Evolutionary conservation across 2,888 invertebrate genomes (phyloP).

Genomic region (Scaeva pyrastri): DNA sequence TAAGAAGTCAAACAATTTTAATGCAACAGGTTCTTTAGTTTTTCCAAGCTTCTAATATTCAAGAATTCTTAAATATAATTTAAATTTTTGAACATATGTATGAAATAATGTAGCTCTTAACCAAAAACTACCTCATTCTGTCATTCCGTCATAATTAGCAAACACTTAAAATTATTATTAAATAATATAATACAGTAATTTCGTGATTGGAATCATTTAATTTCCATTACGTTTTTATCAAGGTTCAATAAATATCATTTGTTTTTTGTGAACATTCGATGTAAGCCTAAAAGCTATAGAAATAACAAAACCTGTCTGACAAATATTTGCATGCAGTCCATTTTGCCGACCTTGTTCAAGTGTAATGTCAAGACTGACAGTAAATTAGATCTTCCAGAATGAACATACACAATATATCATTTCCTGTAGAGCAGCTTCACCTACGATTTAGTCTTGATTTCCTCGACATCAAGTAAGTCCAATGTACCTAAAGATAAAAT

Average conservation of each 20-base stretch:
- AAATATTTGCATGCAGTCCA: conserved; percentile 2
- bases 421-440: neutral
- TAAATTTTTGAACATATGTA: no score
- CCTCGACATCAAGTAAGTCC: neutral
- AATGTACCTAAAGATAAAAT: neutral
- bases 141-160: no score
- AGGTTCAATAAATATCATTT: neutral
- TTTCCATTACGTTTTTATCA: neutral
- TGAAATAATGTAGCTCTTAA: no score
- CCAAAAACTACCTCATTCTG: no score
- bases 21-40: no score
- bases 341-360: conserved; percentile 1
- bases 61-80: no score
- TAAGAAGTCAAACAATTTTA: no score
- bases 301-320: neutral
- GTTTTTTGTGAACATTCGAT: neutral
- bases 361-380: conserved; percentile 12
- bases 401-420: conserved; percentile 8
- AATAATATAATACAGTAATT: no score
- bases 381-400: neutral
- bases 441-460: conserved; percentile 1
- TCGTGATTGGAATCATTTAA: neutral
- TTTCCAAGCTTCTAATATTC: no score
- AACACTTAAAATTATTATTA: no score
- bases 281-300: neutral